Conservation (phyloP, 2,797 vertebrate genomes). For the Pampus argenteus region DNA sequence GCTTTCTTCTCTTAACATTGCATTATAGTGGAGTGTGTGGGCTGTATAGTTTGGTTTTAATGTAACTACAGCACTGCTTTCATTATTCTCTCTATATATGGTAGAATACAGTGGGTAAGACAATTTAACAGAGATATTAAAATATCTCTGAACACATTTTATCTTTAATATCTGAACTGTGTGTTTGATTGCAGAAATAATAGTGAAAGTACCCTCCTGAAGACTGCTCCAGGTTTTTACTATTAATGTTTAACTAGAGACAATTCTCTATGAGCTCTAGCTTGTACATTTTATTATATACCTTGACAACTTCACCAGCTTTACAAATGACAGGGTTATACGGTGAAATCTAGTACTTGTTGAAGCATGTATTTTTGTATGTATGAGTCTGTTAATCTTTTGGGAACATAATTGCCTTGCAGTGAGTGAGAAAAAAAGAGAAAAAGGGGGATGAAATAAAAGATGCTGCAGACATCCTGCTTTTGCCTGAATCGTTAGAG, state of each 20-base stretch:
- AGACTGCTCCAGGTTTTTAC: not conserved
- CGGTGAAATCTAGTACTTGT: not conserved
- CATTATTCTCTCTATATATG: not conserved
- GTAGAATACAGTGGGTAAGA: not conserved
- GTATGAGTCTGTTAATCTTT: slow-evolving; percentile 1
- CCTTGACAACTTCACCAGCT: not conserved
- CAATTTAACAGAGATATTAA: slow-evolving; percentile 8
- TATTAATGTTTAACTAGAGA: slow-evolving; percentile 7
- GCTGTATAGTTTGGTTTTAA: not conserved
- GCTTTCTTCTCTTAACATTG: not conserved
- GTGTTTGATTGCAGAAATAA: not conserved
- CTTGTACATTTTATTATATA: slow-evolving; percentile 5
- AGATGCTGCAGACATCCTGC: slow-evolving; percentile 8
- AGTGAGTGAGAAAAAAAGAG: slow-evolving; percentile 7
- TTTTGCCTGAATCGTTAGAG: slow-evolving; percentile 20
- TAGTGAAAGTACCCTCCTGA: not conserved
- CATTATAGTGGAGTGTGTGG: not conserved
- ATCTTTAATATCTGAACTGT: slow-evolving; percentile 1
- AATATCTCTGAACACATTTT: not conserved
- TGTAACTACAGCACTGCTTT: slow-evolving; percentile 2
- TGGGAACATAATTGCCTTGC: not conserved
- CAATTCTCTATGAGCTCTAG: not conserved
- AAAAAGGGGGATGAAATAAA: not conserved
- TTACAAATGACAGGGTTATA: slow-evolving; percentile 1
- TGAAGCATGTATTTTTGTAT: not conserved